phyloP scores from a whole-genome alignment of 1,140 invertebrate genomes.

The Centruroides sculpturatus region DNA sequence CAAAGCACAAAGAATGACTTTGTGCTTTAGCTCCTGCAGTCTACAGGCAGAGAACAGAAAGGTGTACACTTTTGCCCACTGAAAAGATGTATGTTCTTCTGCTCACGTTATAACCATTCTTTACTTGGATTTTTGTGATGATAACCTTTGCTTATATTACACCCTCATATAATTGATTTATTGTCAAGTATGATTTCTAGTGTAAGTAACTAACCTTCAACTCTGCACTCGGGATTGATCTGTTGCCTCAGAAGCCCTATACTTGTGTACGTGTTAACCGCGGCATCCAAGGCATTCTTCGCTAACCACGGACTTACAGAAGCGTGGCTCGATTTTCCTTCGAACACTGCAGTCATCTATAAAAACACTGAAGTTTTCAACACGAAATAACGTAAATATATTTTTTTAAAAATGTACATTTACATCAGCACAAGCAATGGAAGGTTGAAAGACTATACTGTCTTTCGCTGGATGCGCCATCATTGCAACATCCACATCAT shows the following conservation, averaged over 20 bases:
- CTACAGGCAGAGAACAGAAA: no score
- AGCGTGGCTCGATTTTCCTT: slow-evolving; percentile 21
- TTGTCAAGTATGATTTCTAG: no score
- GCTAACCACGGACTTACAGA: slow-evolving; percentile 23
- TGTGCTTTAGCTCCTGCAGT: no score
- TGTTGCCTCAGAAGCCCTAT: slow-evolving; percentile 20
- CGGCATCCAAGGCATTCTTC: slow-evolving; percentile 22
- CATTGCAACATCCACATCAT: slow-evolving; percentile 26
- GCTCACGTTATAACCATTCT: no score
- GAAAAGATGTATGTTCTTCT: no score
- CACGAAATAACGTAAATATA: no score
- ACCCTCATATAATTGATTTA: no score
- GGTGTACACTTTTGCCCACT: no score
- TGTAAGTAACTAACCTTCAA: slow-evolving; percentile 17
- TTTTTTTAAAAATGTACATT: background rate
- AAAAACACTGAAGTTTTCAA: background rate
- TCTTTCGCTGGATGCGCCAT: slow-evolving; percentile 26
- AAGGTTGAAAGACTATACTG: slow-evolving; percentile 10
- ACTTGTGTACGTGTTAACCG: slow-evolving; percentile 17
- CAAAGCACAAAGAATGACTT: no score
- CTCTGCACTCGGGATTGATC: slow-evolving; percentile 19
- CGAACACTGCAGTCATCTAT: slow-evolving; percentile 18
- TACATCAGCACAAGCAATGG: slow-evolving; percentile 14
- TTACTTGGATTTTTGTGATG: no score
- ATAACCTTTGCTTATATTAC: no score